Conservation (phyloP, 2,888 invertebrate genomes). For the Cantharis lateralis region DNA sequence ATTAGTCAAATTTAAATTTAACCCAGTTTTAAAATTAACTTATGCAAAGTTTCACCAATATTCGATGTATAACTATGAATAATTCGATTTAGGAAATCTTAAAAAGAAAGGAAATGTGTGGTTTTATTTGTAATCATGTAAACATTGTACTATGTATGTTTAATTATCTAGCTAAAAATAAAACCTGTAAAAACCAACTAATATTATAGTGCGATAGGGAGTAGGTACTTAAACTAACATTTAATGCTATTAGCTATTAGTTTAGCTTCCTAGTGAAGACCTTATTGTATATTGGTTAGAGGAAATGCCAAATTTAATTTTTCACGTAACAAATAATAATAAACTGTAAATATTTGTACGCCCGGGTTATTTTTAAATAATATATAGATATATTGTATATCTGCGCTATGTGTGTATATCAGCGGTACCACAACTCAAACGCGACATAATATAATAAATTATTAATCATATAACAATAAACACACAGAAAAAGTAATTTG, state of each 20-base stretch:
- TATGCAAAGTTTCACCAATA: slow-evolving; percentile 3
- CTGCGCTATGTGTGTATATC: background rate
- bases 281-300: background rate
- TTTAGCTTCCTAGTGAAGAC: background rate
- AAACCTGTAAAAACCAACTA: background rate
- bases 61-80: background rate
- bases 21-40: slow-evolving; percentile 18
- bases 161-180: background rate
- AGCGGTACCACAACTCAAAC: background rate
- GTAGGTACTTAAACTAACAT: background rate
- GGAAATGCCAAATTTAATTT: background rate
- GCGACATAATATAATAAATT: too few species aligned
- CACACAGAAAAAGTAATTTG: background rate
- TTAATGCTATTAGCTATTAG: background rate
- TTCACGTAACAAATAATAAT: background rate
- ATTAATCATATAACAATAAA: background rate
- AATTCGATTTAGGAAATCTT: background rate
- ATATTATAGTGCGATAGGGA: background rate
- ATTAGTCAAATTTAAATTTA: slow-evolving; percentile 19
- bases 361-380: background rate
- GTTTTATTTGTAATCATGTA: background rate
- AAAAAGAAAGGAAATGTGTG: background rate
- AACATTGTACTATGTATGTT: background rate
- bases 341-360: background rate
- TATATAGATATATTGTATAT: background rate